Conservation (phyloP, 2,113 vertebrate species). For the Clarias gariepinus region DNA sequence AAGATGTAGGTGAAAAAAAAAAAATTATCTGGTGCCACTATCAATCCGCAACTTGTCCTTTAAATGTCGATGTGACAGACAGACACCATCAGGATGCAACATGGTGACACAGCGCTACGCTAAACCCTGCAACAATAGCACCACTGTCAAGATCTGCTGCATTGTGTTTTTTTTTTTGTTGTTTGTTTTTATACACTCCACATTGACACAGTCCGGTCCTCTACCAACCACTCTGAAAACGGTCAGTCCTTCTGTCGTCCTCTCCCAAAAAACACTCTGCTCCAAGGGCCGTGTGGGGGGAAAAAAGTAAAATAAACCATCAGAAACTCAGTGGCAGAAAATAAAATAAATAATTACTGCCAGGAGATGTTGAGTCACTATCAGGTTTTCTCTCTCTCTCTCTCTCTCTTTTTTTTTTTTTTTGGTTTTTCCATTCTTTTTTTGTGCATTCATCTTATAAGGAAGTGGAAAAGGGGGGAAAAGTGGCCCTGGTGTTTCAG, state of each 20-base stretch:
- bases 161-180: constrained; percentile 14
- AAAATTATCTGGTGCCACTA: neutral
- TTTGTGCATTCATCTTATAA: constrained; percentile 54
- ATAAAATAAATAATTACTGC: constrained; percentile 45
- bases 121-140: constrained; percentile 15
- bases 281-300: constrained; percentile 46
- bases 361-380: constrained; percentile 66
- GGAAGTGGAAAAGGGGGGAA: constrained; percentile 42
- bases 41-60: neutral
- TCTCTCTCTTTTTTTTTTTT: neutral
- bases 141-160: constrained; percentile 21
- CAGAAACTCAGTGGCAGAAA: constrained; percentile 27
- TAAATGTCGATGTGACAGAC: constrained; percentile 18
- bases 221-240: constrained; percentile 23
- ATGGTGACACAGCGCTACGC: neutral
- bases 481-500: neutral
- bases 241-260: constrained; percentile 1
- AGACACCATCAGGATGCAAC: constrained; percentile 5
- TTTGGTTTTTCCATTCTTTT: constrained; percentile 49
- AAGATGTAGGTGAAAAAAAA: neutral
- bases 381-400: constrained; percentile 46
- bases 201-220: constrained; percentile 9
- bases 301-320: constrained; percentile 47
- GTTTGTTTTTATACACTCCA: neutral
- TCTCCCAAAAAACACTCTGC: constrained; percentile 40